Percentiles rank a stretch among this genome's conserved stretches.
phyloP scores from a whole-genome alignment of 2,888 invertebrate species.

The Kryphioiulus occultus region DNA sequence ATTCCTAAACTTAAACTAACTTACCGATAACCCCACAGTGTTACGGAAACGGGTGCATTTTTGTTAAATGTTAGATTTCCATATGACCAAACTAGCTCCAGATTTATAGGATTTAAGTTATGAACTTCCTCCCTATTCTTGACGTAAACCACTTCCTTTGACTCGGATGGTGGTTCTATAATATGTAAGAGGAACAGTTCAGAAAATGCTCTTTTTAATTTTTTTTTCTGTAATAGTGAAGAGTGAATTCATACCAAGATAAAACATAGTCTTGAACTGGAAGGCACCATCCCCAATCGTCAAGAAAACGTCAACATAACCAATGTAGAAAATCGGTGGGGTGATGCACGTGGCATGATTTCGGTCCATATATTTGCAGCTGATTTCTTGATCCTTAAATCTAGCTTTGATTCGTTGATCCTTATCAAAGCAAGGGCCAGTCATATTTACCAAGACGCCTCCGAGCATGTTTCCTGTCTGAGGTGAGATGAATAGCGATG shows the following conservation, averaged over 20 bases:
- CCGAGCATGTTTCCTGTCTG: constrained; percentile 98
- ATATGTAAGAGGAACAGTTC: not conserved
- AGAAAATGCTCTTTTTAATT: too few relatives aligned
- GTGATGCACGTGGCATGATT: constrained; percentile 91
- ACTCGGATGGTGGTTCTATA: constrained; percentile 85
- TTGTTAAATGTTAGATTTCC: constrained; percentile 83
- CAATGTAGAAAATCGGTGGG: constrained; percentile 85
- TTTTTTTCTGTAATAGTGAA: not conserved
- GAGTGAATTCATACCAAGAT: constrained; percentile 75
- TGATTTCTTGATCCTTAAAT: constrained; percentile 53
- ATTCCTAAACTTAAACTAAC: not conserved
- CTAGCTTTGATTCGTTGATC: constrained; percentile 72
- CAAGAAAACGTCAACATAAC: constrained; percentile 85
- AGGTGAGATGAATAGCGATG: constrained; percentile 78
- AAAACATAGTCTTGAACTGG: constrained; percentile 87
- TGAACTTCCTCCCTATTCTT: constrained; percentile 71
- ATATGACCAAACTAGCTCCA: constrained; percentile 83
- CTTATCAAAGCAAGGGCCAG: constrained; percentile 89
- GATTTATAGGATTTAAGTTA: constrained; percentile 74
- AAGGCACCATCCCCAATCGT: constrained; percentile 82
- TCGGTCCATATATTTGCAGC: constrained; percentile 61
- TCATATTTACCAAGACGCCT: constrained; percentile 94
- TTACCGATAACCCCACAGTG: constrained; percentile 80
- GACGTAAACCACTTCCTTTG: constrained; percentile 85
- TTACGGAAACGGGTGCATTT: constrained; percentile 79